Evolutionary conservation across 2,113 vertebrate species (phyloP).

Genomic region (Tragelaphus strepsiceros): DNA sequence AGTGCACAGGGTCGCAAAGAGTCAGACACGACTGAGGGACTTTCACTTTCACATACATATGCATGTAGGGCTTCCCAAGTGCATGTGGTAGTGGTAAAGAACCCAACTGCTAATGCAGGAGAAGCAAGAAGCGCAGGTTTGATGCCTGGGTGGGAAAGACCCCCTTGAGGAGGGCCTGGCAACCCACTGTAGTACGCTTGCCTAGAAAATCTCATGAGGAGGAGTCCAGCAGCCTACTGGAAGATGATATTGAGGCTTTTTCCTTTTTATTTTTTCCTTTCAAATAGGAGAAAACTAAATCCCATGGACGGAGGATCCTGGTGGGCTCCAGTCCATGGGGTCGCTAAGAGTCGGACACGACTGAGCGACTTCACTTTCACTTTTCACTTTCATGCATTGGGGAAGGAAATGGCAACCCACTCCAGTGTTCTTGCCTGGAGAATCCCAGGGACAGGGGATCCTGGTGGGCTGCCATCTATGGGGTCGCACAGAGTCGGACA

Average conservation of each 20-base stretch:
- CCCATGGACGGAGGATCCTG: no score
- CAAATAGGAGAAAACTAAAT: neutral
- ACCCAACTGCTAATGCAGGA: neutral
- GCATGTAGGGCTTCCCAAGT: neutral
- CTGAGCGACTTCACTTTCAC: no score
- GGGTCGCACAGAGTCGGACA: no score
- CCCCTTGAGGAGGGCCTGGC: neutral
- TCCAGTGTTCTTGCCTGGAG: no score
- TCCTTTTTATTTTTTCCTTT: neutral
- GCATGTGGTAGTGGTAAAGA: neutral
- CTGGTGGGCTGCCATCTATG: no score
- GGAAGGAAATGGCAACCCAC: no score
- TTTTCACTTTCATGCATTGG: no score
- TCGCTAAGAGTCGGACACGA: no score
- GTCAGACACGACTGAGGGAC: accelerated
- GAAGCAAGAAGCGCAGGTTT: neutral
- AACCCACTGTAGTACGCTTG: neutral
- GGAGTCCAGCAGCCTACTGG: neutral
- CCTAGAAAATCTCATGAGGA: neutral
- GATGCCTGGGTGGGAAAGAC: neutral
- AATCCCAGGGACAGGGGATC: no score
- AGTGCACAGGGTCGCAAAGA: neutral
- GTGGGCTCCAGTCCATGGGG: no score
- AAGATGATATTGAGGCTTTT: neutral
- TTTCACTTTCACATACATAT: neutral